These are phyloP conservation scores for Diadromus collaris DNA, from an alignment of 2,888 invertebrate genomes.

Conservation along the genomic window DNA sequence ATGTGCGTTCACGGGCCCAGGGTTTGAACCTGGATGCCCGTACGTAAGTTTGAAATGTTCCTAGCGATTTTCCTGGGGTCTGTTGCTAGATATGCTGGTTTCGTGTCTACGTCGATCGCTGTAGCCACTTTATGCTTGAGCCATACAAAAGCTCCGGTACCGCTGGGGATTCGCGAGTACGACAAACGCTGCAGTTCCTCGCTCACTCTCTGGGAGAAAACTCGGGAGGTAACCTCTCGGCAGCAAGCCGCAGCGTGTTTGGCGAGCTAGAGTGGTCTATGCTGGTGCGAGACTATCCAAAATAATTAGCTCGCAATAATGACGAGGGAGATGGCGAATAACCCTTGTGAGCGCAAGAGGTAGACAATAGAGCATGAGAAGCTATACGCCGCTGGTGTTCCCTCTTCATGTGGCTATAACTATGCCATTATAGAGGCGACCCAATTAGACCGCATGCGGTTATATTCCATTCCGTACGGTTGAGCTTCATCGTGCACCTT, in stretches of 20 bases:
- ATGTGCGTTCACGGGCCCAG: slow-evolving; percentile 43
- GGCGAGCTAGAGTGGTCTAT: slow-evolving; percentile 41
- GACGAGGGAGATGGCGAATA: slow-evolving; percentile 1
- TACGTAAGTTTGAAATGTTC: not conserved
- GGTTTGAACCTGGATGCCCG: slow-evolving; percentile 38
- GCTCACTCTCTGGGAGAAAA: not conserved
- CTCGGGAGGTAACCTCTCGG: not conserved
- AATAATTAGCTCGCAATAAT: slow-evolving; percentile 63
- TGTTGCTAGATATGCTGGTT: too few species aligned
- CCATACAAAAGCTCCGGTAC: slow-evolving; percentile 1
- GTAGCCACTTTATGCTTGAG: not conserved
- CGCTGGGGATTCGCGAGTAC: not conserved
- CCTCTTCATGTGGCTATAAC: not conserved
- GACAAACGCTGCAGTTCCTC: not conserved
- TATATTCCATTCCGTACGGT: slow-evolving; percentile 8
- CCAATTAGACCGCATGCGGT: not conserved
- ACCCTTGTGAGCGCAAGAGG: not conserved
- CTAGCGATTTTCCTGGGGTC: not conserved
- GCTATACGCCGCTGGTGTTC: not conserved
- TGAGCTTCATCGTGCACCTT: not conserved
- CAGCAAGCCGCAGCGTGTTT: not conserved
- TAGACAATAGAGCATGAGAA: not conserved
- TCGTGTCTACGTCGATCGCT: not conserved
- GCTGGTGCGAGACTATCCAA: slow-evolving; percentile 51
- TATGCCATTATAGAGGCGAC: not conserved